Conservation (phyloP, 2,113 vertebrate species). For the Carassius carassius region DNA sequence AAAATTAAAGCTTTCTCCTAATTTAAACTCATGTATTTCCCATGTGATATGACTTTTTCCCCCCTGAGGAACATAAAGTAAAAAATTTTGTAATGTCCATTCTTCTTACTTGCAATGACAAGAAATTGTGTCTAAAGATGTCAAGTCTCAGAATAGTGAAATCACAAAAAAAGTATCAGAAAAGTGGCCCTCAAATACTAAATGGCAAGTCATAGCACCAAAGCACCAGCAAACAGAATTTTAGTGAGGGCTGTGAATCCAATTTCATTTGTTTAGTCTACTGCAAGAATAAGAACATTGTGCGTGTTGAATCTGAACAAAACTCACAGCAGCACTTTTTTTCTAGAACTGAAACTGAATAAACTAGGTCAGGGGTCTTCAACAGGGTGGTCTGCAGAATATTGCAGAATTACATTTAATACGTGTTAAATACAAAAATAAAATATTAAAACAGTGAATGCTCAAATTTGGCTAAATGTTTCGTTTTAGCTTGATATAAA, state of each 20-base stretch:
- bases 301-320: background rate
- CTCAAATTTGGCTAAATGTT: background rate
- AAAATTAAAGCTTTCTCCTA: background rate
- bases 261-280: background rate
- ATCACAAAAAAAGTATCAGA: background rate
- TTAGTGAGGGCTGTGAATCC: background rate
- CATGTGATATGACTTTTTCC: background rate
- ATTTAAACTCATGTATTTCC: background rate
- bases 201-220: background rate
- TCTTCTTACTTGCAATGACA: background rate
- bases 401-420: background rate
- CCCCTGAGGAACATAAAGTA: background rate
- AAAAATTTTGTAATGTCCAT: background rate
- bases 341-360: background rate
- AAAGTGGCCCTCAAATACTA: background rate
- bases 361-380: background rate
- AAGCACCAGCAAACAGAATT: background rate
- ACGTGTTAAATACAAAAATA: background rate
- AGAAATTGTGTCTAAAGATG: background rate
- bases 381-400: too few species aligned
- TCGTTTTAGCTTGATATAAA: background rate
- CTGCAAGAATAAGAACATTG: background rate
- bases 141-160: too few species aligned
- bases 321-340: background rate
- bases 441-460: background rate